phyloP scores from a whole-genome alignment of 2,888 invertebrate species.

The Junonia oenone region DNA sequence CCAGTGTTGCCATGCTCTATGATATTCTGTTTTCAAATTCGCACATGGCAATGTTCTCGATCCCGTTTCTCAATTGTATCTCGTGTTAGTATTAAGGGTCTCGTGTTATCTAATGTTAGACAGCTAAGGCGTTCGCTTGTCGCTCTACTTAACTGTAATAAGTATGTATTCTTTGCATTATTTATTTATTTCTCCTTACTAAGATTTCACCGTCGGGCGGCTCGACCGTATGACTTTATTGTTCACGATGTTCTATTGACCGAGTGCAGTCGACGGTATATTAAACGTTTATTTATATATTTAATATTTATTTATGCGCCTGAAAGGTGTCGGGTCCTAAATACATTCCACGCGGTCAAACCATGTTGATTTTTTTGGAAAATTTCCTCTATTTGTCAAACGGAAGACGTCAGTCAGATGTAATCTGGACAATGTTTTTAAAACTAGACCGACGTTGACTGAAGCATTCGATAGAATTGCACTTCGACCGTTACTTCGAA shows the following conservation, averaged over 20 bases:
- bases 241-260: neutral
- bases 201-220: conserved; percentile 6
- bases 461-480: conserved; percentile 16
- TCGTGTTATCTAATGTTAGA: conserved; percentile 75
- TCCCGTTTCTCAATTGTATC: conserved; percentile 41
- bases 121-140: conserved; percentile 68
- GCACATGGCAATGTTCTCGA: conserved; percentile 17
- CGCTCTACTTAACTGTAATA: conserved; percentile 43
- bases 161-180: conserved; percentile 44
- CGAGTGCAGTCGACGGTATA: conserved; percentile 2
- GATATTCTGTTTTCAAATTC: neutral
- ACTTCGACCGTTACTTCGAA: conserved; percentile 24
- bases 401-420: conserved; percentile 51
- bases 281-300: conserved; percentile 1
- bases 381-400: conserved; percentile 18
- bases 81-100: conserved; percentile 68
- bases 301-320: conserved; percentile 54
- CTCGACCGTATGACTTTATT: neutral
- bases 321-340: conserved; percentile 76
- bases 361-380: conserved; percentile 60
- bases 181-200: conserved; percentile 27
- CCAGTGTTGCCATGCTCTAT: conserved; percentile 16
- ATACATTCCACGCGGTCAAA: conserved; percentile 75
- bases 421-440: conserved; percentile 64
- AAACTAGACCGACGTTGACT: conserved; percentile 47